Evolutionary conservation across 1,140 invertebrate species (phyloP).

Genomic region (Brachionus rubens): DNA sequence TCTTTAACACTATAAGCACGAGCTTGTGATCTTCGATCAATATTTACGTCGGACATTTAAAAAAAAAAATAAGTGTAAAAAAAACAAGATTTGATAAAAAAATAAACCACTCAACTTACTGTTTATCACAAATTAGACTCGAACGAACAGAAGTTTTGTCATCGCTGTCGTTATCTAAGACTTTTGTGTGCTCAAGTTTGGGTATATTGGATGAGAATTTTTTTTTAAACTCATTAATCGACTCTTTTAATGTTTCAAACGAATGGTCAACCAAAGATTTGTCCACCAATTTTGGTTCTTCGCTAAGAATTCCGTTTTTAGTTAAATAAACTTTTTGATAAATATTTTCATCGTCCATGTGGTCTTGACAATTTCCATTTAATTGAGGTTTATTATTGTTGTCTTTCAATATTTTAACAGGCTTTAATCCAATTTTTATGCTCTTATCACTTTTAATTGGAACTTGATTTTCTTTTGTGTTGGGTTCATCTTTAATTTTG

Average conservation of each 20-base stretch:
- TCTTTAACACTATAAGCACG: conserved; percentile 1
- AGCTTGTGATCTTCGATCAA: conserved; percentile 28
- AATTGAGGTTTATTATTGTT: too few species aligned
- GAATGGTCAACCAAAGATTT: not conserved
- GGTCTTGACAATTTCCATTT: too few species aligned
- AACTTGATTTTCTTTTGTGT: not conserved
- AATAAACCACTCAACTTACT: conserved; percentile 8
- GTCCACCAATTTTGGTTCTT: not conserved
- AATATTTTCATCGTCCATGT: not conserved
- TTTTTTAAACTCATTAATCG: conserved; percentile 19
- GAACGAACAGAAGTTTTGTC: not conserved
- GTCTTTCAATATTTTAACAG: too few species aligned
- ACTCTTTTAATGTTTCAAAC: conserved; percentile 7
- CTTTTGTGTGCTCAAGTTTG: not conserved
- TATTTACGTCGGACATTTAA: conserved; percentile 8
- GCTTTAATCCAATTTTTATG: too few species aligned
- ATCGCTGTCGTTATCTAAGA: not conserved
- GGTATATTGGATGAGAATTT: conserved; percentile 21
- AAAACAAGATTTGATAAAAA: conserved; percentile 10
- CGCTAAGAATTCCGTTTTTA: too few species aligned
- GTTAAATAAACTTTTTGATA: not conserved
- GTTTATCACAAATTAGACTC: not conserved
- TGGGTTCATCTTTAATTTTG: not conserved
- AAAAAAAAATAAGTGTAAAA: not conserved
- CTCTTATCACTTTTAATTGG: not conserved